Evolutionary conservation across 2,113 vertebrate genomes (phyloP), one percentile per base, ranked within the genome.

Genomic region (Chaetops frenatus): DNA sequence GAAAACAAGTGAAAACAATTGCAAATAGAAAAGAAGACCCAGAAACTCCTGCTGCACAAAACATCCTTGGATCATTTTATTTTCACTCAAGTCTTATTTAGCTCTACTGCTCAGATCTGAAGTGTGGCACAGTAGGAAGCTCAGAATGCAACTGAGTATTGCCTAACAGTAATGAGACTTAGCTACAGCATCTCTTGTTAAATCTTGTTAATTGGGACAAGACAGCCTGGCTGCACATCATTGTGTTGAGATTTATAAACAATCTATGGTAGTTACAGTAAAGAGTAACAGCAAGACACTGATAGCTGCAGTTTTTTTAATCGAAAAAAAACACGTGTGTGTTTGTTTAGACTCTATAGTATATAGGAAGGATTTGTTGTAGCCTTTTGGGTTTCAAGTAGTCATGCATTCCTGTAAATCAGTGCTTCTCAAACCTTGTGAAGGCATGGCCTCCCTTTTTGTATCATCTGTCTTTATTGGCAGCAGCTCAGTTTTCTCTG

Each of bases 41-140:
- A 57, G 71, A 83, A 91, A 88, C 60, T 88, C 79, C 85, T 90
- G 85, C 85, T 42, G 21, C 93, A 81, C 87, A 80, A 66, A 83
- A 35, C 12, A 6, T 62, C 81, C 60, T 90, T 83, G 44, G n/a
- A 91, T 93, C 22, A 44, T 86, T 96, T 96, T 96, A 96, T 96
- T 97, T 94, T 71, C 64, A 81, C 47, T 70, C 58, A 15, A 15
- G 71, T 78, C 81, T 95, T 89, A 61, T 1, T 95, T 82, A 90
- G 86, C 88, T 94, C 40, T 81, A n/a, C 72, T 83, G 62, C 64
- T 93, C 81, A 80, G 56, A 40, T 89, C 71, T 35, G 44, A 67
- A 95, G 94, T 96, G 85, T 88, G 93, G 90, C 92, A 92, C 94
- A 88, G 92, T 78, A 85, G 92, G 95, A 94, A 93, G 93, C 90